These are phyloP conservation scores for Podarcis siculus DNA, from an alignment of 2,797 vertebrate species.

Conservation along the genomic window DNA sequence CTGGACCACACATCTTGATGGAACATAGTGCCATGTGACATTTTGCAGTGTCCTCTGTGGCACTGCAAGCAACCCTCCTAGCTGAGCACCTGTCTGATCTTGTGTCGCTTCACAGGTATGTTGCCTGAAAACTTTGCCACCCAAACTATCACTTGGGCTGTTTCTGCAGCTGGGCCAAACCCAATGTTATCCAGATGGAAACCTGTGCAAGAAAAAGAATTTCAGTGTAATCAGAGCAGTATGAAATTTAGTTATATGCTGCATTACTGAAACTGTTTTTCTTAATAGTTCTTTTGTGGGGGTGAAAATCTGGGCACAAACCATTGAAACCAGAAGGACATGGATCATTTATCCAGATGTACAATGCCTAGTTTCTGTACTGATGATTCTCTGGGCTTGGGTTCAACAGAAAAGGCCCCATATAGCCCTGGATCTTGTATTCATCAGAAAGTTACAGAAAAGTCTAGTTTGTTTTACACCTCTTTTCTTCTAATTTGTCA, in stretches of 20 bases:
- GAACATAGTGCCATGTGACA: neutral
- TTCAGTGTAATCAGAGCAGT: neutral
- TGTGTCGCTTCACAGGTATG: neutral
- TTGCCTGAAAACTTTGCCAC: neutral
- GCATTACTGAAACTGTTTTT: slow-evolving; percentile 42
- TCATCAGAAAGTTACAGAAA: neutral
- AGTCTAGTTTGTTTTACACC: neutral
- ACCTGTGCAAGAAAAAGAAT: neutral
- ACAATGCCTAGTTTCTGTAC: rapidly evolving
- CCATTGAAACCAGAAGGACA: neutral
- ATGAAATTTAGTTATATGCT: slow-evolving; percentile 5
- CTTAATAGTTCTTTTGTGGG: neutral
- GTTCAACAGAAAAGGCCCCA: neutral
- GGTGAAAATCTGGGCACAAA: neutral
- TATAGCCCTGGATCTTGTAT: neutral
- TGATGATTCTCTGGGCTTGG: neutral
- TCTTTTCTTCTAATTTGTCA: neutral
- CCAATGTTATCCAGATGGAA: neutral
- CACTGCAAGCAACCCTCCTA: neutral
- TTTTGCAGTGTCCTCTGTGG: neutral
- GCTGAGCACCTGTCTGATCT: neutral
- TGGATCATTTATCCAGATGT: slow-evolving; percentile 1
- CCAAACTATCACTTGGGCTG: neutral
- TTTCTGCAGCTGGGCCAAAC: neutral
- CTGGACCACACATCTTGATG: neutral